A percentile compares a stretch with the other conserved stretches of the same genome.
Conservation (phyloP, 2,888 invertebrate species). For the Apamea monoglypha region DNA sequence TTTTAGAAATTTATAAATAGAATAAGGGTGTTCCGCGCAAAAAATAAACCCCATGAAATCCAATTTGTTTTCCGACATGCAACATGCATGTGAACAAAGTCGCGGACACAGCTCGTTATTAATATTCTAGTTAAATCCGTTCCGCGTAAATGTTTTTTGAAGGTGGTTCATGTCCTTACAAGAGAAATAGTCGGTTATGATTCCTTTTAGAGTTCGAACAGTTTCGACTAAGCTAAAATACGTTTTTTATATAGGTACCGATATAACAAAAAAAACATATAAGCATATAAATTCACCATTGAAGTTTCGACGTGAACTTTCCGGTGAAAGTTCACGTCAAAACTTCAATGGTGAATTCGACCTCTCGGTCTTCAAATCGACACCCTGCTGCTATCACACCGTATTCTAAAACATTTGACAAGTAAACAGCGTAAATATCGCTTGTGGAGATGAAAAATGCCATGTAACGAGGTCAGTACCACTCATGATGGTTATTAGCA, state of each 20-base stretch:
- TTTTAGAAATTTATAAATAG: too few species aligned
- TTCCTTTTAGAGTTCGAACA: not conserved
- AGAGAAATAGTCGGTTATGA: not conserved
- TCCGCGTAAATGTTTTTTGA: not conserved
- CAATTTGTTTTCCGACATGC: too few species aligned
- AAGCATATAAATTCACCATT: too few species aligned
- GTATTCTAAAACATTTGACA: not conserved
- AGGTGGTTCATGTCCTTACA: not conserved
- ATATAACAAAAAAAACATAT: too few species aligned
- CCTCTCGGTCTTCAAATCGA: not conserved
- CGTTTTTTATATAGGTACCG: too few species aligned
- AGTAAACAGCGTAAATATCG: not conserved
- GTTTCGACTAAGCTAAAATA: too few species aligned
- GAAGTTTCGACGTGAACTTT: too few species aligned
- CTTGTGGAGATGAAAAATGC: constrained; percentile 1
- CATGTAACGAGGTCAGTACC: not conserved
- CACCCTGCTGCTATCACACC: not conserved
- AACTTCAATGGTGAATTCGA: not conserved
- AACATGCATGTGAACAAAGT: too few species aligned
- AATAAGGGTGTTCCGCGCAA: too few species aligned
- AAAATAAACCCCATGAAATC: too few species aligned
- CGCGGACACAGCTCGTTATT: not conserved
- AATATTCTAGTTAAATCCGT: not conserved
- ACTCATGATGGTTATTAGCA: constrained; percentile 4
- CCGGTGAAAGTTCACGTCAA: too few species aligned